These are phyloP conservation scores for Gerris lacustris DNA, from an alignment of 2,888 invertebrate genomes.

Conservation along the genomic window DNA sequence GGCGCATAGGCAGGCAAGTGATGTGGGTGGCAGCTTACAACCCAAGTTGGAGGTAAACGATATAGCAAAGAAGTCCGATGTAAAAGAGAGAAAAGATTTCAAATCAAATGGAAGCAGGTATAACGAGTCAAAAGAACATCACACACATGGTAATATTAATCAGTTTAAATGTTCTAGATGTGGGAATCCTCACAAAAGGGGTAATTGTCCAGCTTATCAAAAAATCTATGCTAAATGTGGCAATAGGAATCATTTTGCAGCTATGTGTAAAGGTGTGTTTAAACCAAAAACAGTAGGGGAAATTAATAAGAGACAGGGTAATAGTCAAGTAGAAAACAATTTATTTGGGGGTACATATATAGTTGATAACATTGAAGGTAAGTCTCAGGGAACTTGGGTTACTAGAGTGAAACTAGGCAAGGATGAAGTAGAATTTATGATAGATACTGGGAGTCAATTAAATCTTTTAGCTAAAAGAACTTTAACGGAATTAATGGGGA, in stretches of 20 bases:
- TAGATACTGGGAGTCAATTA: background rate
- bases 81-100: background rate
- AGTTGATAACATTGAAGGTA: too few relatives aligned
- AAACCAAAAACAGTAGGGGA: conserved; percentile 21
- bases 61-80: background rate
- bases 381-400: too few relatives aligned
- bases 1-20: conserved; percentile 26
- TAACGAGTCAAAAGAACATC: background rate
- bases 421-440: background rate
- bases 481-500: background rate
- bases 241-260: conserved; percentile 22
- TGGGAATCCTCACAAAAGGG: background rate
- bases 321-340: too few relatives aligned
- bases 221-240: conserved; percentile 18
- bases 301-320: conserved; percentile 14
- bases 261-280: conserved; percentile 16
- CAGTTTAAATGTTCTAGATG: background rate
- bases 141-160: background rate
- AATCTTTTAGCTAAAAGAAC: background rate
- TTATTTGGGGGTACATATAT: too few relatives aligned
- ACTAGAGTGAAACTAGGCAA: background rate
- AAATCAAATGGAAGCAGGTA: background rate
- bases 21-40: conserved; percentile 20
- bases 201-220: conserved; percentile 23
- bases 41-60: background rate